Conservation (phyloP, 2,113 vertebrate species). For the Calyptomena viridis region DNA sequence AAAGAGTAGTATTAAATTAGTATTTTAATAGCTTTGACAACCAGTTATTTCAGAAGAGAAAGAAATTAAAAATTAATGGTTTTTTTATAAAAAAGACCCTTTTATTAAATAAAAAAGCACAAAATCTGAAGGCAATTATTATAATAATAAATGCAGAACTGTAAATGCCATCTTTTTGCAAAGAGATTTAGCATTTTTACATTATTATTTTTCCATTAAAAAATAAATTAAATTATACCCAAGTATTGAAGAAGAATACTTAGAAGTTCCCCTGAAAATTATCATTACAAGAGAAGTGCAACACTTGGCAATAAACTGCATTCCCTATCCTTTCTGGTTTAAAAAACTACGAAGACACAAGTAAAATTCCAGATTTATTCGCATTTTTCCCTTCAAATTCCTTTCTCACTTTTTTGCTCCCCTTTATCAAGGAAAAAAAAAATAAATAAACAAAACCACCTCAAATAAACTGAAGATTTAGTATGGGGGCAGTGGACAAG, state of each 20-base stretch:
- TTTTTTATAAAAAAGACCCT: background rate
- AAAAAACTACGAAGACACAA: background rate
- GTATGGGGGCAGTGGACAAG: too few relatives aligned
- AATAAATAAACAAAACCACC: too few relatives aligned
- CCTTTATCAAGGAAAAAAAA: fast-evolving
- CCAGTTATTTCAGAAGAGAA: background rate
- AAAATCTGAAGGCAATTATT: background rate
- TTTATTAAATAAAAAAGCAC: background rate
- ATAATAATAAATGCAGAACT: background rate
- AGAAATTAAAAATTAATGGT: fast-evolving
- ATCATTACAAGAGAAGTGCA: background rate
- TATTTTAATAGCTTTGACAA: background rate
- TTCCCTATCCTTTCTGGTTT: background rate
- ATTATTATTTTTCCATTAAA: background rate
- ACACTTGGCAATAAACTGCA: background rate
- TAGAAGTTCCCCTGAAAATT: background rate
- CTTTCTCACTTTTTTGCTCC: background rate
- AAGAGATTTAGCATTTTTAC: background rate
- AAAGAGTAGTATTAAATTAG: background rate
- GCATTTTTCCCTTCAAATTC: background rate
- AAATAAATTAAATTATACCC: background rate
- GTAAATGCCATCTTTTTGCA: fast-evolving
- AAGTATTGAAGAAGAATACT: background rate
- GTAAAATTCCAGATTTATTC: background rate
- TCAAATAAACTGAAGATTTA: background rate